Base-by-base conservation (phyloP, 2,797 vertebrate genomes). In the Nyctalus aviator region DNA sequence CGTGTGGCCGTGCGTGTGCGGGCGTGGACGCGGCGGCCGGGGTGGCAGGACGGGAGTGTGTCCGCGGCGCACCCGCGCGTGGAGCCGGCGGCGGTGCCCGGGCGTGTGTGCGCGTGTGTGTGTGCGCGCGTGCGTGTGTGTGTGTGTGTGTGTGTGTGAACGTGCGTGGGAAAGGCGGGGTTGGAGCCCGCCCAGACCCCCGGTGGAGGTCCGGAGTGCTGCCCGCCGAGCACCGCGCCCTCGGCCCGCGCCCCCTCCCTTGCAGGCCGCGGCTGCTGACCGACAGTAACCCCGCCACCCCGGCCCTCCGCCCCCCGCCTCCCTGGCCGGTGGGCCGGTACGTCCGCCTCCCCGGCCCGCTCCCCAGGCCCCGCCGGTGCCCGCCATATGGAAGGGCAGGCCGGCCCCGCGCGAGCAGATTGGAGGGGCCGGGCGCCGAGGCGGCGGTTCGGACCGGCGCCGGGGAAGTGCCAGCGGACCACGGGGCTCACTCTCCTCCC, bases 311-410 rank as follows among this genome's bases (percentile, higher is more conserved):
- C 17, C 32, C 44, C 48, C 55, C 6, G 27, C 41, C 20, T 15
- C 64, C 44, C 68, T 2, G 1, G 8, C 68, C 6, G 41, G n/a
- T 88, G 1, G 50, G 46, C 64, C 75, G 5, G 55, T n/a, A 35
- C 25, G 41, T 18, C 59, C 20, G n/a, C 81, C 37, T 0, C 55
- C n/a, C n/a, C 0, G 25, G 59, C 62, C 8, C 32, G 8, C 32
- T n/a, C 23, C 17, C 82, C 88, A 75, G 95, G 93, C 86, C 92
- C 77, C 1, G 72, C 84, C 32, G 41, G 72, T 27, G 82, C 88
- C 69, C n/a, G 84, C 95, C 97, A 96, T 97, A 97, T 97, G 97
- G 96, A 86, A 95, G 57, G 44, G 69, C 94, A 15, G 79, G 75
- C 62, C 78, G 44, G 32, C 32, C 3, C 18, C 57, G 62, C 44